Conservation (phyloP, 1,140 invertebrate species). For the Nephotettix cincticeps region DNA sequence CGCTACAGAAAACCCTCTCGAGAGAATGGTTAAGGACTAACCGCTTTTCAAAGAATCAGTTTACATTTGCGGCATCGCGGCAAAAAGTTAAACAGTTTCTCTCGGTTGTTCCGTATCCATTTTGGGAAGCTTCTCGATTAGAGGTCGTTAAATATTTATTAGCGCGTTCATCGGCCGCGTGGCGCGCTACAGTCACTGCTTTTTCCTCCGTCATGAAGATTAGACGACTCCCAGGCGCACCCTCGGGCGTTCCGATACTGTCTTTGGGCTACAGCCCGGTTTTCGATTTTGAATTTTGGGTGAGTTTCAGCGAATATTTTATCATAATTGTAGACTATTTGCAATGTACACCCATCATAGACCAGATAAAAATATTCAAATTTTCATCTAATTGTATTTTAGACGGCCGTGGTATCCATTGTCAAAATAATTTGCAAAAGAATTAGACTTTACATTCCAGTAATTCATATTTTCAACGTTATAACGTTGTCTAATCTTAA, state of each 20-base stretch:
- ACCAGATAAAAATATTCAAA: too few species aligned
- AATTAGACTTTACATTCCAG: too few species aligned
- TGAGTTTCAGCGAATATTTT: too few species aligned
- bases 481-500: too few species aligned
- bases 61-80: neutral
- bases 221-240: neutral
- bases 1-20: constrained; percentile 3
- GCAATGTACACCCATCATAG: too few species aligned
- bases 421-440: too few species aligned
- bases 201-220: neutral
- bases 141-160: constrained; percentile 13
- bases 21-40: constrained; percentile 1
- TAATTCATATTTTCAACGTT: too few species aligned
- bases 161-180: neutral
- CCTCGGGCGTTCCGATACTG: too few species aligned
- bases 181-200: neutral
- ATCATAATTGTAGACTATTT: too few species aligned
- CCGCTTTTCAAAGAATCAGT: constrained; percentile 2
- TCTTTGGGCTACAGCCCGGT: neutral
- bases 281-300: constrained; percentile 7
- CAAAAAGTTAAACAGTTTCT: constrained; percentile 13
- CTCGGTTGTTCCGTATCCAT: neutral
- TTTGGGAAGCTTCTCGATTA: neutral
- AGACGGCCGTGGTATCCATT: too few species aligned
- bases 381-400: too few species aligned